Conservation (phyloP, 2,797 vertebrate genomes). For the Selene dorsalis region DNA sequence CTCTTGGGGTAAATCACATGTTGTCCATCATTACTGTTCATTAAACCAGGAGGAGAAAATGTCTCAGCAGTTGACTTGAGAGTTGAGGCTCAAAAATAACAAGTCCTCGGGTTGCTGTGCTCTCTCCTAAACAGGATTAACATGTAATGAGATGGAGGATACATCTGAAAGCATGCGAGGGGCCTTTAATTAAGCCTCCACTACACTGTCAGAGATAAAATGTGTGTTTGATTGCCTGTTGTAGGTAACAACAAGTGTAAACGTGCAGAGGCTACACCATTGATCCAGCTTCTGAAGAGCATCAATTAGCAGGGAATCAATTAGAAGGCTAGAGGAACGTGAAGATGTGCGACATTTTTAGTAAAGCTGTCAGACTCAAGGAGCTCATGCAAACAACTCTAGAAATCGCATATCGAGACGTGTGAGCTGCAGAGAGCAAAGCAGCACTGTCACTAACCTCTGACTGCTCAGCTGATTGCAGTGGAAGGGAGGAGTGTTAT, state of each 20-base stretch:
- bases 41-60: slow-evolving; percentile 27
- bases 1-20: slow-evolving; percentile 43
- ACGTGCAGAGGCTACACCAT: background rate
- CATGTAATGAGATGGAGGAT: background rate
- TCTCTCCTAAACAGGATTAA: background rate
- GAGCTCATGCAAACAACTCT: background rate
- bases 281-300: slow-evolving; percentile 1
- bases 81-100: slow-evolving; percentile 2
- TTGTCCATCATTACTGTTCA: slow-evolving; percentile 38
- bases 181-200: slow-evolving; percentile 1
- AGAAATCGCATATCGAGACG: background rate
- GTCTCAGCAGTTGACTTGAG: slow-evolving; percentile 15
- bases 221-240: background rate
- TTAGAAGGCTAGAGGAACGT: background rate
- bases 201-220: background rate
- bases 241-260: background rate
- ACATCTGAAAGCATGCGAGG: background rate
- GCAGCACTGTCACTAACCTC: background rate
- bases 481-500: background rate
- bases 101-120: background rate
- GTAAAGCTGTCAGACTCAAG: background rate
- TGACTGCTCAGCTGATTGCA: background rate
- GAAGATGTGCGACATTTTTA: slow-evolving; percentile 1
- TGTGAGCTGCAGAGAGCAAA: background rate
- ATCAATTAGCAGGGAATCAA: slow-evolving; percentile 23